Evolutionary conservation across 2,888 invertebrate genomes (phyloP).

Genomic region (Branchellion lobata): DNA sequence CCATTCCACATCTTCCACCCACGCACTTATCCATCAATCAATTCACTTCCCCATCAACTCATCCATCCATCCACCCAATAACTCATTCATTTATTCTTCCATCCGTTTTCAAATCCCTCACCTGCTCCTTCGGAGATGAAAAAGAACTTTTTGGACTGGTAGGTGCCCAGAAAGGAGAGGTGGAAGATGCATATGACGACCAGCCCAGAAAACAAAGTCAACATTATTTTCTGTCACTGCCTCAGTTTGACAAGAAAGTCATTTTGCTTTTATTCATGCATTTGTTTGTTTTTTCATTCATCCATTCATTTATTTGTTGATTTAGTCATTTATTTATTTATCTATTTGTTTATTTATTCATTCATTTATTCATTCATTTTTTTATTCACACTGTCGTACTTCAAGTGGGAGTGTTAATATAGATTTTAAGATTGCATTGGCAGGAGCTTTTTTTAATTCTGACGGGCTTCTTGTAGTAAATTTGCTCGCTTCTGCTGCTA

Average conservation of each 20-base stretch:
- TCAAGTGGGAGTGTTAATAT: no score
- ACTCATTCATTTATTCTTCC: no score
- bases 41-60: no score
- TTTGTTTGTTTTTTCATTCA: background rate
- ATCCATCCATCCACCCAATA: background rate
- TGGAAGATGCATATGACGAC: background rate
- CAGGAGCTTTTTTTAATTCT: no score
- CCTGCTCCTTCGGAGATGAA: slow-evolving; percentile 12
- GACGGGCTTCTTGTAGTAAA: no score
- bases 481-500: no score
- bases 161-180: background rate
- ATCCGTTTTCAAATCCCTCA: background rate
- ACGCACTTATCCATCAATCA: no score
- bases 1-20: no score
- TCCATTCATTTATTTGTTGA: background rate
- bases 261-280: background rate
- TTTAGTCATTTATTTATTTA: background rate
- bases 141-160: background rate
- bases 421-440: no score
- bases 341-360: no score
- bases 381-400: no score
- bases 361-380: no score
- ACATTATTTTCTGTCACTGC: background rate
- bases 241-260: background rate
- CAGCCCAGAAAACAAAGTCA: background rate